These are phyloP conservation scores for Dastarcus helophoroides DNA, from an alignment of 2,888 invertebrate species.

Conservation along the genomic window DNA sequence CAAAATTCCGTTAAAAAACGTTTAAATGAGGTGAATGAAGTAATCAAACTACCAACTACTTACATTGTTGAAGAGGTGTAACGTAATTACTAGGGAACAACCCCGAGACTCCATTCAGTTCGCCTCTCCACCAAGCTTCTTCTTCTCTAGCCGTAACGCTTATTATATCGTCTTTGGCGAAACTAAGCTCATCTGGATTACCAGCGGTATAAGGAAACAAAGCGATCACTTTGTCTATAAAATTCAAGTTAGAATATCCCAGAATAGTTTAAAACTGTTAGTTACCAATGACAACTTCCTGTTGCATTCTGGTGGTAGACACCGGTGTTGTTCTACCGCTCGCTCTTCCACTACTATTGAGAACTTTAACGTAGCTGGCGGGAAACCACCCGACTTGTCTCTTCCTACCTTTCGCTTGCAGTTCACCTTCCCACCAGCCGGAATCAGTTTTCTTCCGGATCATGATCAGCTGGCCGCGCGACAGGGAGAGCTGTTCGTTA, in stretches of 20 bases:
- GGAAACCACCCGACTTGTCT: constrained; percentile 98
- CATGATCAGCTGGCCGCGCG: constrained; percentile 85
- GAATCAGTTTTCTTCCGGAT: constrained; percentile 94
- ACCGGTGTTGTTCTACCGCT: constrained; percentile 67
- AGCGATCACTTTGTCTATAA: constrained; percentile 77
- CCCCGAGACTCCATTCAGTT: constrained; percentile 78
- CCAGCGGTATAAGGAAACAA: constrained; percentile 89
- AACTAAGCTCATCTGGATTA: constrained; percentile 88
- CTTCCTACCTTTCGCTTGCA: constrained; percentile 83
- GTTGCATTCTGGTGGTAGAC: constrained; percentile 54
- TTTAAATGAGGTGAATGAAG: too few relatives aligned
- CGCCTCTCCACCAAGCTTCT: constrained; percentile 97
- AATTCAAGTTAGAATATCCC: not conserved
- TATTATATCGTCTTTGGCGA: constrained; percentile 85
- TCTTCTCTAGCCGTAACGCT: constrained; percentile 83
- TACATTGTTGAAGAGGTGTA: constrained; percentile 51
- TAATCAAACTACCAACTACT: too few relatives aligned
- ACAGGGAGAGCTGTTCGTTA: constrained; percentile 79
- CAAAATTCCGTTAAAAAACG: too few relatives aligned
- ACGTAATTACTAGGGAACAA: constrained; percentile 96
- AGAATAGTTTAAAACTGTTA: constrained; percentile 1
- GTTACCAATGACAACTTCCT: constrained; percentile 36
- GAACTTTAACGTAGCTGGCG: constrained; percentile 87
- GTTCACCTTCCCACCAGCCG: constrained; percentile 99
- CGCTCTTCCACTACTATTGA: constrained; percentile 55